Conservation (phyloP, 2,888 invertebrate genomes). For the Apeira syringaria region DNA sequence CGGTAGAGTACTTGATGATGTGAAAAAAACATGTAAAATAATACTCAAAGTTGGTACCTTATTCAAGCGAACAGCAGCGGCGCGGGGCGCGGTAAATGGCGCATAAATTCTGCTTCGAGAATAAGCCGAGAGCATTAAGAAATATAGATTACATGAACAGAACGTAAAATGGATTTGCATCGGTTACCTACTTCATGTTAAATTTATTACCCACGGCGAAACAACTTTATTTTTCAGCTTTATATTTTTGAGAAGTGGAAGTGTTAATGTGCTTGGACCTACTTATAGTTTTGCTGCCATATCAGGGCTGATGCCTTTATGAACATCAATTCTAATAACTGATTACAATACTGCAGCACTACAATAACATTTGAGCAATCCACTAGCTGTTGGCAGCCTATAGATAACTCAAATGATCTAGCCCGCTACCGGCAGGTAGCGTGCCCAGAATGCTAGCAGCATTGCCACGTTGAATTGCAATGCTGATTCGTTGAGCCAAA, state of each 20-base stretch:
- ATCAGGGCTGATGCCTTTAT: no score
- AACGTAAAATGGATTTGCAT: slow-evolving; percentile 50
- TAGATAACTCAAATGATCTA: no score
- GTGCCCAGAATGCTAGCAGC: no score
- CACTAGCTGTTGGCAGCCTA: no score
- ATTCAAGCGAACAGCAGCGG: slow-evolving; percentile 58
- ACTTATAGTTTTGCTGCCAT: no score
- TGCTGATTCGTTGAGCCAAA: no score
- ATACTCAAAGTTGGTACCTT: slow-evolving; percentile 52
- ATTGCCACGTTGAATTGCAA: no score
- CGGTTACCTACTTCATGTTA: slow-evolving; percentile 32
- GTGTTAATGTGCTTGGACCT: background rate
- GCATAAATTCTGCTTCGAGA: slow-evolving; percentile 71
- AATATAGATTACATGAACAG: slow-evolving; percentile 65
- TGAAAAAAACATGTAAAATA: slow-evolving; percentile 51
- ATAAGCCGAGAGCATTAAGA: slow-evolving; percentile 67
- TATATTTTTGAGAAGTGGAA: background rate
- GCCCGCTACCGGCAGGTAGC: no score
- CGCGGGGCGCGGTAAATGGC: slow-evolving; percentile 64
- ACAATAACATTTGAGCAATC: no score
- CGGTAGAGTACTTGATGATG: no score
- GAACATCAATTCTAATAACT: no score
- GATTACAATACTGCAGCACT: no score
- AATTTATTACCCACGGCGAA: slow-evolving; percentile 33
- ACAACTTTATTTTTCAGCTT: slow-evolving; percentile 13